Evolutionary conservation across 2,113 vertebrate species (phyloP).

Genomic region (Scopus umbretta): DNA sequence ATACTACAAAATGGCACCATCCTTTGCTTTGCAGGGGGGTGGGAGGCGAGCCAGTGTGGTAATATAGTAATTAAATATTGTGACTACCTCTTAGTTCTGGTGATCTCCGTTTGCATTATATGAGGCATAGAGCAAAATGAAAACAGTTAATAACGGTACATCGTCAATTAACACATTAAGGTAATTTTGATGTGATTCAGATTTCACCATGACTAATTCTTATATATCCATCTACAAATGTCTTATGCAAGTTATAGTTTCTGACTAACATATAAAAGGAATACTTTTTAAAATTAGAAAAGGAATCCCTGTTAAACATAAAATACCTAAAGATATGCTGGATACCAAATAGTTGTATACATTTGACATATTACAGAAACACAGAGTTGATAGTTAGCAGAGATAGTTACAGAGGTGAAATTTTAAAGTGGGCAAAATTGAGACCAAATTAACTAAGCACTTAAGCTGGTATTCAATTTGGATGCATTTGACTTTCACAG

Average conservation of each 20-base stretch:
- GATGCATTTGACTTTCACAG: not conserved
- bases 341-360: not conserved
- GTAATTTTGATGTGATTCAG: not conserved
- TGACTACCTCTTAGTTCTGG: not conserved
- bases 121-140: not conserved
- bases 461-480: not conserved
- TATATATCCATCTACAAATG: not conserved
- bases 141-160: not conserved
- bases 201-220: not conserved
- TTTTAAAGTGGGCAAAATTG: not conserved
- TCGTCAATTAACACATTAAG: not conserved
- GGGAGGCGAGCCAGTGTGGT: accelerated
- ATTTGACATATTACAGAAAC: not conserved
- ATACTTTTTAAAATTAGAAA: not conserved
- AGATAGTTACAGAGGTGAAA: not conserved
- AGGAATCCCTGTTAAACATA: not conserved
- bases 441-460: not conserved
- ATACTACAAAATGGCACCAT: not conserved
- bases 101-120: not conserved
- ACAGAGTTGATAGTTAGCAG: not conserved
- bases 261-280: not conserved
- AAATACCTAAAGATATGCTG: not conserved
- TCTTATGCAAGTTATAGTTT: not conserved
- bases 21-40: not conserved
- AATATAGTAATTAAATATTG: not conserved